Evolutionary conservation across 2,888 invertebrate species (phyloP).

Genomic region (Malthinus flaveolus): DNA sequence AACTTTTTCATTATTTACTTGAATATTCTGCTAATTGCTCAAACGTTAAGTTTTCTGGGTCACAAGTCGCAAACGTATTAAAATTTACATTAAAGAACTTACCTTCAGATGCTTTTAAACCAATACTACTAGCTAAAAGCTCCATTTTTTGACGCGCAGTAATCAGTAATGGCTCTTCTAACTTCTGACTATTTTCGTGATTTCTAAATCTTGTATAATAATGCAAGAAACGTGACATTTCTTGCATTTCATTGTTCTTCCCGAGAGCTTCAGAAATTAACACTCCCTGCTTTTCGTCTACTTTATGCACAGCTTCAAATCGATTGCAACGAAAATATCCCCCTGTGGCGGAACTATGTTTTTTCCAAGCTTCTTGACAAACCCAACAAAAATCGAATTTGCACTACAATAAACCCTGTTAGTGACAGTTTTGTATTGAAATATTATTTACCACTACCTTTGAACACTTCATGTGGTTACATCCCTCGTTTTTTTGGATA

Average conservation of each 20-base stretch:
- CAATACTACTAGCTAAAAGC: slow-evolving; percentile 59
- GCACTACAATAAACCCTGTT: slow-evolving; percentile 56
- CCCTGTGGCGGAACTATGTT: slow-evolving; percentile 69
- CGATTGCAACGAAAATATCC: slow-evolving; percentile 67
- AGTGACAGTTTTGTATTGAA: not conserved
- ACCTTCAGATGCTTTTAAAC: slow-evolving; percentile 52
- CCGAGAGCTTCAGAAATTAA: slow-evolving; percentile 63
- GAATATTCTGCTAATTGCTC: not conserved
- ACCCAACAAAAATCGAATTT: slow-evolving; percentile 76
- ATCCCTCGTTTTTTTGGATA: slow-evolving; percentile 73
- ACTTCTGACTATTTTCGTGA: slow-evolving; percentile 66
- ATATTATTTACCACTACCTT: slow-evolving; percentile 55
- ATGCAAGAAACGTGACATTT: slow-evolving; percentile 67
- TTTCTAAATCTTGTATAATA: slow-evolving; percentile 68
- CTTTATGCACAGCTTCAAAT: slow-evolving; percentile 66
- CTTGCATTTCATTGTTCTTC: slow-evolving; percentile 62
- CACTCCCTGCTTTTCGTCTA: slow-evolving; percentile 62
- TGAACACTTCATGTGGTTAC: slow-evolving; percentile 74
- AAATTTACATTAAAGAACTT: slow-evolving; percentile 12
- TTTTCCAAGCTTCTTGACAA: slow-evolving; percentile 71
- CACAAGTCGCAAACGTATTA: not conserved
- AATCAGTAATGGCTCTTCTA: slow-evolving; percentile 64
- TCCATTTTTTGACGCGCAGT: slow-evolving; percentile 66
- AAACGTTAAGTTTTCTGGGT: not conserved
- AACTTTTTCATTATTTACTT: no score